Conservation (phyloP, 2,888 invertebrate genomes). For the Anaspis maculata region DNA sequence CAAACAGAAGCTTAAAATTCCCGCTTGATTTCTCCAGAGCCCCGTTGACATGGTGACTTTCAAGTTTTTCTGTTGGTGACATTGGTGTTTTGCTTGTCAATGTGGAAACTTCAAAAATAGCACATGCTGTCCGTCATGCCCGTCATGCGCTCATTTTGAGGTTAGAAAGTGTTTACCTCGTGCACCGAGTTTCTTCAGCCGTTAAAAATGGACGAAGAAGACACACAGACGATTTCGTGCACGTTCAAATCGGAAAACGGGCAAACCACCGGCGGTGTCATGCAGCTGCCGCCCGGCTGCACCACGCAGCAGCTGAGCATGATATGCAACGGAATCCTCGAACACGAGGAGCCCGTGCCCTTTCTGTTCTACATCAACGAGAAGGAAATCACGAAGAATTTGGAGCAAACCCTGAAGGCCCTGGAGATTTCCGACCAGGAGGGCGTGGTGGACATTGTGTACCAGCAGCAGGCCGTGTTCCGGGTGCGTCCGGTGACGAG, state of each 20-base stretch:
- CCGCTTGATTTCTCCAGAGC: no score
- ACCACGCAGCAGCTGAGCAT: conserved; percentile 74
- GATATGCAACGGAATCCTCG: conserved; percentile 79
- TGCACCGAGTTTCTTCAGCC: no score
- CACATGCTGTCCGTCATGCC: no score
- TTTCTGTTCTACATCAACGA: conserved; percentile 88
- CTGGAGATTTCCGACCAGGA: conserved; percentile 68
- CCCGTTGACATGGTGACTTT: no score
- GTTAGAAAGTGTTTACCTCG: no score
- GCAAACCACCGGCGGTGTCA: conserved; percentile 71
- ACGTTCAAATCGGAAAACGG: conserved; percentile 87
- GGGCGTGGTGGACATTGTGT: conserved; percentile 78
- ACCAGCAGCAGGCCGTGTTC: conserved; percentile 96
- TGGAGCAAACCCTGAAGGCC: conserved; percentile 66
- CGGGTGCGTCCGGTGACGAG: conserved; percentile 85
- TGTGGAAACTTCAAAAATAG: no score
- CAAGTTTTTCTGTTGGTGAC: no score
- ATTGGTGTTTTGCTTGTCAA: no score
- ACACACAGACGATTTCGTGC: no score
- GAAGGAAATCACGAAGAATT: conserved; percentile 67
- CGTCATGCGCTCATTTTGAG: no score
- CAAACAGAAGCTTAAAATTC: no score
- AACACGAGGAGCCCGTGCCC: conserved; percentile 71
- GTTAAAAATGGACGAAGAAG: no score
- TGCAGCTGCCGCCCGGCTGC: conserved; percentile 75